phyloP scores from a whole-genome alignment of 2,113 vertebrate genomes.

The Cercopithecus mona region DNA sequence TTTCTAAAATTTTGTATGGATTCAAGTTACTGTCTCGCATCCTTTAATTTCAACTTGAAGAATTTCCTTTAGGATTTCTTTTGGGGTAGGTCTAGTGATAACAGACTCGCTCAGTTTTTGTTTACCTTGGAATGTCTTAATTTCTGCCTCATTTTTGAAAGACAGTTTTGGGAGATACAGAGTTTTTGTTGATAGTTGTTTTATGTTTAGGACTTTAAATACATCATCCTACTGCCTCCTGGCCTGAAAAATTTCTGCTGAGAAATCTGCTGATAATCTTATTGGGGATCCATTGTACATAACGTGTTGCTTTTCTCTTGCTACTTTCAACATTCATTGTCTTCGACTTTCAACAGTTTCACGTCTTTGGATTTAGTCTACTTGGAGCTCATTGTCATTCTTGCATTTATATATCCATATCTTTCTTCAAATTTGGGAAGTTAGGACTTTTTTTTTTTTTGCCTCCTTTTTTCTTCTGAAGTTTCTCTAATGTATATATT shows the following conservation, averaged over 20 bases:
- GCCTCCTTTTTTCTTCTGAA: background rate
- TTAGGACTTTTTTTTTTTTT: background rate
- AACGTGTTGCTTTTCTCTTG: background rate
- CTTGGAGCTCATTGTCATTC: background rate
- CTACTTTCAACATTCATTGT: background rate
- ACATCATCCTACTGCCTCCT: background rate
- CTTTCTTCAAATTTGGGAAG: background rate
- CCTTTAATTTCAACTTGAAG: background rate
- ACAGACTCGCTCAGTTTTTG: background rate
- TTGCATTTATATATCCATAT: background rate
- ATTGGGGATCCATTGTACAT: background rate
- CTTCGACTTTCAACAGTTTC: background rate
- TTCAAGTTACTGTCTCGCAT: background rate
- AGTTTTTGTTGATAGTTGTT: background rate
- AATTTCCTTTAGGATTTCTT: background rate
- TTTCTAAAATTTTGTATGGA: background rate
- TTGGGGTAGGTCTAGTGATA: background rate
- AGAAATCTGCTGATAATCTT: background rate
- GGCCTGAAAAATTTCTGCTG: background rate
- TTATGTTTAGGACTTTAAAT: background rate
- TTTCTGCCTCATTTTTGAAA: background rate
- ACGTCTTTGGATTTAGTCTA: background rate
- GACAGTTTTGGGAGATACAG: background rate
- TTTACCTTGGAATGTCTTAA: background rate
- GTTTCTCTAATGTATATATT: background rate